Base-by-base conservation (phyloP, 1,140 invertebrate genomes). In the Drosophila repletoides region DNA sequence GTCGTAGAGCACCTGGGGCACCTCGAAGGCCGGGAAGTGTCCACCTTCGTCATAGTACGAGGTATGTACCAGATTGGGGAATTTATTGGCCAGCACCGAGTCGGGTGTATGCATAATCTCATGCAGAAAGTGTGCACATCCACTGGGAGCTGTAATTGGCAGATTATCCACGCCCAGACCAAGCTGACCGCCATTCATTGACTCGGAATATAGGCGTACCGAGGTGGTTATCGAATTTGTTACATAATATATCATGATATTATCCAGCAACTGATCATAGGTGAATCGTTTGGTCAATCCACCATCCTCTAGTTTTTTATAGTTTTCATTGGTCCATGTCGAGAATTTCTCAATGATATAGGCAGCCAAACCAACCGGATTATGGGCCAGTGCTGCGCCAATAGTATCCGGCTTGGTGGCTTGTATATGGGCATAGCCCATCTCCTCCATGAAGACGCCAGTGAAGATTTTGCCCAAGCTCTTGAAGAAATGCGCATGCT, bases 341-440 rank as follows among this genome's bases (percentile, higher is more conserved):
- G 94, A 95, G 80, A 97, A 97, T 90, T 98, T 98, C 88, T 98
- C 97, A 2, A 97, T 91, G 6, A 97, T 93, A 71, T 97, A 97
- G 0, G 93, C 94, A 2, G 96, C 95, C 17, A 97, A 84, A 0
- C 95, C 95, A 1, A 93, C 91, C 0, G 96, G 96, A 5, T 94
- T 94, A 45, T 94, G 92, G 2, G 91, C 88, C 51, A 95, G 72
- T 1, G 92, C 93, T 7, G 92, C 91, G 46, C 94, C 94, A 55
- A 98, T 91, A 7, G 97, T 98, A 86, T 98, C 97, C 5, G 97
- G 97, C 89, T 97, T 98, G 0, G 96, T 97, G 1, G 95, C 92
- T 90, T 98, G 97, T 24, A 98, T 89, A 81, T 97, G 95, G 15
- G 95, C 76, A 76, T 98, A 98, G 6, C 96, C 97, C 34, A 89